These are phyloP conservation scores for Agrochola circellaris DNA, from an alignment of 2,888 invertebrate species.

Conservation along the genomic window DNA sequence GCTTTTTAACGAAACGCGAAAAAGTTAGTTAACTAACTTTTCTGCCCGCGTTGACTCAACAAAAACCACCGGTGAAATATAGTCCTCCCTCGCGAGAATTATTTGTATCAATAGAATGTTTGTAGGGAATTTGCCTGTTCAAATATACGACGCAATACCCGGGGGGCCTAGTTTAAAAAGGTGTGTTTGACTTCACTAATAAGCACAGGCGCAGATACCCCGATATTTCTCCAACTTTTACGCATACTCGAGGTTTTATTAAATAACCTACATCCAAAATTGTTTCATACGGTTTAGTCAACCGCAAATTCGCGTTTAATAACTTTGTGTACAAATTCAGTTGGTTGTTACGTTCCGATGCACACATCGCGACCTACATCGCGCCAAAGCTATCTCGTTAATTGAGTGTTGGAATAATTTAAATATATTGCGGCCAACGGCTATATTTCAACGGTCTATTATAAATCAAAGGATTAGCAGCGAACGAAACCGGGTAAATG, in stretches of 20 bases:
- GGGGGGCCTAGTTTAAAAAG: constrained; percentile 83
- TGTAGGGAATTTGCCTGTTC: constrained; percentile 81
- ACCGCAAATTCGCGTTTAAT: constrained; percentile 70
- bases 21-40: constrained; percentile 87
- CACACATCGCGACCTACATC: constrained; percentile 76
- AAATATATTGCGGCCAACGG: constrained; percentile 87
- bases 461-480: constrained; percentile 90
- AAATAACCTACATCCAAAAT: constrained; percentile 71
- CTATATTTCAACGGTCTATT: constrained; percentile 86
- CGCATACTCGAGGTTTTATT: constrained; percentile 69
- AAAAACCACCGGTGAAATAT: constrained; percentile 84
- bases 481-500: constrained; percentile 83
- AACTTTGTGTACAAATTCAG: constrained; percentile 70
- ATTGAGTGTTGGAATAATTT: constrained; percentile 90
- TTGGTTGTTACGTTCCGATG: constrained; percentile 71
- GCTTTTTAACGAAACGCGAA: constrained; percentile 87
- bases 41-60: constrained; percentile 75
- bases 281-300: constrained; percentile 64
- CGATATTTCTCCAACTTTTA: constrained; percentile 73
- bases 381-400: constrained; percentile 86
- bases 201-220: constrained; percentile 80
- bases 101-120: constrained; percentile 90
- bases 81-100: constrained; percentile 81
- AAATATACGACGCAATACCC: constrained; percentile 83
- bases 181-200: constrained; percentile 89